Base-by-base conservation (phyloP, 2,888 invertebrate genomes). In the Drosophila ochracea region DNA sequence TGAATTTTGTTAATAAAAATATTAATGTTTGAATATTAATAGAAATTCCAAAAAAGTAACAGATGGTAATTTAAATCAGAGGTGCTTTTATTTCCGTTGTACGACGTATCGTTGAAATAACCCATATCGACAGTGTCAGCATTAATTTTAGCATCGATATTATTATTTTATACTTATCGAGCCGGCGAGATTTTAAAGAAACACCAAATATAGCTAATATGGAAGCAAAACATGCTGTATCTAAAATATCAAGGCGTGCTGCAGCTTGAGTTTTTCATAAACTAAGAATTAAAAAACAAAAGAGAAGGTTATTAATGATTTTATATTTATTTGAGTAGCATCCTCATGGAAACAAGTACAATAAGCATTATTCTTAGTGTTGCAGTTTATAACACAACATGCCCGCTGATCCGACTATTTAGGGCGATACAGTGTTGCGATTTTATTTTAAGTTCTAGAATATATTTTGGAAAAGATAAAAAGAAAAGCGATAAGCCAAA, bases 271-370 rank as follows among this genome's bases (percentile, higher is more conserved):
- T 33, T 33, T 33, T 33, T 33, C 33, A 33, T 4, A 33, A 33
- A 4, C 33, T 33, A 33, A 33, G 11, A 33, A 11, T 33, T 33
- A 33, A 33, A 33, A 33, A 33, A 33, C 33, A 4, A 33, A 33
- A 11, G 11, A 13, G 11, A 35, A 35, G 11, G 33, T 13, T 35
- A 35, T 35, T 4, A 13, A 35, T 35, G 13, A 13, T 35, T 35
- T 35, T 13, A 35, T 35, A 13, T 13, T 35, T 13, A 35, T 13
- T 35, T 35, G 4, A 35, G 35, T 35, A 35, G 4, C 13, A 35
- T 35, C 33, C 13, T 13, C 33, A 13, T 35, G 82, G 82, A 54
- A 81, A 78, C 5, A 19, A 9, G 10, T 83, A 49, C 11, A 83
- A 25, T 21, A 21, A 68, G 9, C 31, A 31, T 31, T 9, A 31